A percentile compares a stretch with the other conserved stretches of the same genome.
Evolutionary conservation across 2,113 vertebrate genomes (phyloP).

Genomic region (Nothobranchius furzeri): DNA sequence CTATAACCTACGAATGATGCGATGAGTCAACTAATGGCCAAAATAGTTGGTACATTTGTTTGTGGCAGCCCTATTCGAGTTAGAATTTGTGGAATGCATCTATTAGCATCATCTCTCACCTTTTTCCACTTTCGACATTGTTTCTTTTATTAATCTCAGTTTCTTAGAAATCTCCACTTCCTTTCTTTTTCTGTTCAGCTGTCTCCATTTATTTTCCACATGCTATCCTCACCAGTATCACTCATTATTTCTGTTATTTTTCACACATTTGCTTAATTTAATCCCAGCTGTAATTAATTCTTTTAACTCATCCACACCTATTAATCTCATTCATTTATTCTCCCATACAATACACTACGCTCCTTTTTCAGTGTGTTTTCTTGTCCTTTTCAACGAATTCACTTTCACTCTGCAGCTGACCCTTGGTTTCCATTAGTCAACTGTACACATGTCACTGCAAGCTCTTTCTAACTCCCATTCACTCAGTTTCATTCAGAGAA

Average conservation of each 20-base stretch:
- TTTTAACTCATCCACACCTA: background rate
- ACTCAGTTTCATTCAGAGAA: background rate
- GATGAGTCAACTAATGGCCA: too few species aligned
- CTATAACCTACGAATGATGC: too few species aligned
- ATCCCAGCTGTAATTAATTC: background rate
- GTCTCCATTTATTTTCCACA: background rate
- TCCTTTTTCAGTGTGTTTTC: background rate
- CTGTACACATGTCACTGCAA: background rate
- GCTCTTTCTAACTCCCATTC: background rate
- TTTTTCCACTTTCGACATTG: background rate
- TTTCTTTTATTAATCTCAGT: background rate
- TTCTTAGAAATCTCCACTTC: background rate
- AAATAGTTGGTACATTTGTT: too few species aligned
- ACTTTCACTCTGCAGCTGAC: background rate
- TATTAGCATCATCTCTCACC: too few species aligned
- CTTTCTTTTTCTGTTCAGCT: background rate
- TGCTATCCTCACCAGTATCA: background rate
- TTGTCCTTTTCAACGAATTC: background rate
- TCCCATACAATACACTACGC: background rate
- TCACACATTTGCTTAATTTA: background rate
- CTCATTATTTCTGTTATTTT: background rate
- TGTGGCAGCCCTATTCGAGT: too few species aligned
- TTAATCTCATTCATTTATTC: constrained; percentile 11
- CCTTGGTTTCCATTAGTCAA: background rate
- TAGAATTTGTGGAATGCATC: too few species aligned